Conservation (phyloP, 1,140 invertebrate genomes). For the Euura lappo region DNA sequence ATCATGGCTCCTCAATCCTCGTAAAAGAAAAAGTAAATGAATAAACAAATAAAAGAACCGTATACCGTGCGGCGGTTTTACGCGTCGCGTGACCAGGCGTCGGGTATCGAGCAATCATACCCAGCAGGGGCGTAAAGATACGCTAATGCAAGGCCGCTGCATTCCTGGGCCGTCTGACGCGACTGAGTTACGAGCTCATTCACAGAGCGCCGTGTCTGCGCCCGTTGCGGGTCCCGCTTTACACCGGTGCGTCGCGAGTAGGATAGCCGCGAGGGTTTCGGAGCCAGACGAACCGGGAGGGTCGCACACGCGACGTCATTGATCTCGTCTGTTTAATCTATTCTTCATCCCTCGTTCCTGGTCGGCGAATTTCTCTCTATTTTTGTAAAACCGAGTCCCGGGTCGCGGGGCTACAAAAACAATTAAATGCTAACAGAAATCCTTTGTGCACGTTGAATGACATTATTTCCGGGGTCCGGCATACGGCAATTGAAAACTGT, state of each 20-base stretch:
- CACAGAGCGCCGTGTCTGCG: background rate
- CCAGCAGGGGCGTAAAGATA: constrained; percentile 11
- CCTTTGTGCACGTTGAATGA: background rate
- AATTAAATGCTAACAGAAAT: background rate
- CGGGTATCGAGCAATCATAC: background rate
- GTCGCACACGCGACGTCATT: constrained; percentile 10
- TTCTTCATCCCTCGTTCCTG: background rate
- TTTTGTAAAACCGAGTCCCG: background rate
- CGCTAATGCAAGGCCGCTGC: constrained; percentile 9
- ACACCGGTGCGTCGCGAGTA: constrained; percentile 1
- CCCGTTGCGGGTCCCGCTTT: background rate
- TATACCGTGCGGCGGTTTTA: background rate
- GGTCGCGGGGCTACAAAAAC: background rate
- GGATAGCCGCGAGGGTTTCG: background rate
- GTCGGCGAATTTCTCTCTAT: background rate
- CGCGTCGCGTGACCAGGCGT: background rate
- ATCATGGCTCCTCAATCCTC: background rate
- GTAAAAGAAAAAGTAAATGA: background rate
- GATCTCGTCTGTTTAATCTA: constrained; percentile 9
- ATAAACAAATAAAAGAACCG: background rate
- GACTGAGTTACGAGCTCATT: constrained; percentile 5
- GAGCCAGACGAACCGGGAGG: background rate
- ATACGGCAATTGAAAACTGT: background rate
- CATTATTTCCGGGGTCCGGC: background rate
- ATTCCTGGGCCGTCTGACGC: constrained; percentile 6